Percentiles rank a stretch among this genome's conserved stretches.
phyloP scores from a whole-genome alignment of 2,888 invertebrate genomes.

The Eueremaeus valkanovi region DNA sequence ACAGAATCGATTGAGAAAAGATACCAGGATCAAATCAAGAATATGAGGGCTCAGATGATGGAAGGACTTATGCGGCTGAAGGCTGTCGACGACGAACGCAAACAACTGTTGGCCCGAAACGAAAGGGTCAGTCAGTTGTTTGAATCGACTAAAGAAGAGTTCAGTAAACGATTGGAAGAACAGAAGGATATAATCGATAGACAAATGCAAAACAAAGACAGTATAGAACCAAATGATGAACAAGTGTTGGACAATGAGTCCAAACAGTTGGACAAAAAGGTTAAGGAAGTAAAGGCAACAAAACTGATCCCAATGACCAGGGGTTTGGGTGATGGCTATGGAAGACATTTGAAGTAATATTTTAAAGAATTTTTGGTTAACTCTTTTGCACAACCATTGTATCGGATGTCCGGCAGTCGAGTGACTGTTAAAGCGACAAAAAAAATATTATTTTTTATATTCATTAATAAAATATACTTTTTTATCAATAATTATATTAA shows the following conservation, averaged over 20 bases:
- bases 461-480: too few relatives aligned
- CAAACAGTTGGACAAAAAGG: neutral
- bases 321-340: slow-evolving; percentile 12
- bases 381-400: too few relatives aligned
- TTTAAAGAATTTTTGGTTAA: too few relatives aligned
- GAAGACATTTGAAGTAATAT: slow-evolving; percentile 15
- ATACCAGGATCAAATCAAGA: neutral
- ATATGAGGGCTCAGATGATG: neutral
- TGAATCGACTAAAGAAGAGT: neutral
- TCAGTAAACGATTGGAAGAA: neutral
- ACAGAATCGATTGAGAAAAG: too few relatives aligned
- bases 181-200: neutral
- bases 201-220: neutral
- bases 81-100: neutral
- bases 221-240: neutral
- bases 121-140: neutral
- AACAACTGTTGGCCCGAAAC: neutral
- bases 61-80: neutral
- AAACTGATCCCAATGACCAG: neutral
- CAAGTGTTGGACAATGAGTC: neutral
- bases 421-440: too few relatives aligned
- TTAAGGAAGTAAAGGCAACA: neutral
- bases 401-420: too few relatives aligned
- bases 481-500: too few relatives aligned
- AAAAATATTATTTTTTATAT: too few relatives aligned